Conservation (phyloP, 1,140 invertebrate genomes). For the Saccostrea glomerata region DNA sequence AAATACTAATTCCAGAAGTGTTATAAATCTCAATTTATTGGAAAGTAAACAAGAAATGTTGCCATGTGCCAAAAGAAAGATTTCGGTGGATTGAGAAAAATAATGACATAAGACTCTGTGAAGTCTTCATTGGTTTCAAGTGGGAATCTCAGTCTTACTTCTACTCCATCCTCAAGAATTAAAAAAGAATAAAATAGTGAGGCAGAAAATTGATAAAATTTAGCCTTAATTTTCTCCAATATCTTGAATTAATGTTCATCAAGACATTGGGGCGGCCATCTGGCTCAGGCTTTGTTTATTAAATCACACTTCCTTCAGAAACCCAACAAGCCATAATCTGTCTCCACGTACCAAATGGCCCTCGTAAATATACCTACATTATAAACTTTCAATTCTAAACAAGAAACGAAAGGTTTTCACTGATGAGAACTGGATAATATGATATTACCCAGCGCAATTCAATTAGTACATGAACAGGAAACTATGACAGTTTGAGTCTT, state of each 20-base stretch:
- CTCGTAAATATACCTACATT: slow-evolving; percentile 19
- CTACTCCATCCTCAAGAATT: background rate
- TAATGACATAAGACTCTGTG: slow-evolving; percentile 13
- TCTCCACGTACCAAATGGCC: slow-evolving; percentile 8
- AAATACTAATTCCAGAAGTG: slow-evolving; percentile 32
- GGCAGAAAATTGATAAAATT: slow-evolving; percentile 29
- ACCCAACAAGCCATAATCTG: background rate
- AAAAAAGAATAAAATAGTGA: background rate
- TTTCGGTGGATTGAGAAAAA: slow-evolving; percentile 3
- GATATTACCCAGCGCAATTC: slow-evolving; percentile 4
- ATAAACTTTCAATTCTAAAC: slow-evolving; percentile 9
- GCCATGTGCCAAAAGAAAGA: slow-evolving; percentile 22
- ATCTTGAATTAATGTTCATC: slow-evolving; percentile 19
- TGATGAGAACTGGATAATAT: background rate
- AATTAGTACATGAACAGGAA: background rate
- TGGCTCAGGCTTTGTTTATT: background rate
- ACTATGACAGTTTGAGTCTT: background rate
- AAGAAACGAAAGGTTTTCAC: background rate
- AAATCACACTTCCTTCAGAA: background rate
- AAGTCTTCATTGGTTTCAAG: slow-evolving; percentile 1
- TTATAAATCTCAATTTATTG: slow-evolving; percentile 35
- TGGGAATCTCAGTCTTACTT: background rate
- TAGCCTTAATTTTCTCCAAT: background rate
- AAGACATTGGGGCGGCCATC: slow-evolving; percentile 5
- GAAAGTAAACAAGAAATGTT: slow-evolving; percentile 21